phyloP scores from a whole-genome alignment of 2,888 invertebrate species.

The Spilarctia lutea region DNA sequence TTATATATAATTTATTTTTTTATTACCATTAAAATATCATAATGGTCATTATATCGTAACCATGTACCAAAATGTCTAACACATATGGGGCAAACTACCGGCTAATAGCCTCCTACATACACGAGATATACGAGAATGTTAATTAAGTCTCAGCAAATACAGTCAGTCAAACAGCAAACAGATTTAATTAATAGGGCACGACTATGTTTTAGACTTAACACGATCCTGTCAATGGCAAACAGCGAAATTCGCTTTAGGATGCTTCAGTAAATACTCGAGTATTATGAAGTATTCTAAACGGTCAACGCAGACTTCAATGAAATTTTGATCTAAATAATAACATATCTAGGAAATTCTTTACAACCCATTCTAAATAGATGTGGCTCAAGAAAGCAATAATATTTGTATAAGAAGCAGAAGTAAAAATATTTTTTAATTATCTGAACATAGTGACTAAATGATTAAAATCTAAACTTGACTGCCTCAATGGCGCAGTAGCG shows the following conservation, averaged over 20 bases:
- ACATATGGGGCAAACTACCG: conserved; percentile 22
- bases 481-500: too few relatives aligned
- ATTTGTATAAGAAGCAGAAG: too few relatives aligned
- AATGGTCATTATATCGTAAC: not conserved
- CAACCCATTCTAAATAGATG: not conserved
- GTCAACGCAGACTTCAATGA: not conserved
- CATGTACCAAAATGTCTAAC: not conserved
- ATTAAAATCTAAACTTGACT: too few relatives aligned
- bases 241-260: conserved; percentile 35
- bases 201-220: conserved; percentile 72
- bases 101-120: conserved; percentile 23
- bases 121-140: conserved; percentile 64
- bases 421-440: too few relatives aligned
- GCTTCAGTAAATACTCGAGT: conserved; percentile 8
- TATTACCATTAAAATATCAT: not conserved
- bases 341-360: not conserved
- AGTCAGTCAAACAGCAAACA: conserved; percentile 78
- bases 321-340: not conserved
- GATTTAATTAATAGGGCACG: conserved; percentile 81
- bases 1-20: not conserved
- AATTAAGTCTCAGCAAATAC: conserved; percentile 80
- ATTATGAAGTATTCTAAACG: conserved; percentile 8
- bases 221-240: conserved; percentile 72
- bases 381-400: too few relatives aligned
- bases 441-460: too few relatives aligned